phyloP scores from a whole-genome alignment of 2,888 invertebrate species.

The Anoncus sp. region DNA sequence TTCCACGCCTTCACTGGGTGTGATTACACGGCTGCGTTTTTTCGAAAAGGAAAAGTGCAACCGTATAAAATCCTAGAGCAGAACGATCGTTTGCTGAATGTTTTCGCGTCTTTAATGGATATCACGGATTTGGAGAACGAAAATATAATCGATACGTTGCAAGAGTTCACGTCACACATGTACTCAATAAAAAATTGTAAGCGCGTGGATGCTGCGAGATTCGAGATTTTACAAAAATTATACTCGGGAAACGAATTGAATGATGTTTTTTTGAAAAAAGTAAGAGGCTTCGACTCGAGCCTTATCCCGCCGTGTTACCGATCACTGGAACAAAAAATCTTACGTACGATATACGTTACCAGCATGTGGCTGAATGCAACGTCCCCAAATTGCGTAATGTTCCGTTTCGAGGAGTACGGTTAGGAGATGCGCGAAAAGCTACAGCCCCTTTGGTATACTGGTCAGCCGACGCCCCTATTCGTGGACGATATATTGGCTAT shows the following conservation, averaged over 20 bases:
- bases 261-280: slow-evolving; percentile 3
- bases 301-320: neutral
- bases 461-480: slow-evolving; percentile 10
- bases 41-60: no score
- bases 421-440: slow-evolving; percentile 7
- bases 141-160: no score
- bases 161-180: no score
- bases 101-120: no score
- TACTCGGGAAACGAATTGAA: neutral
- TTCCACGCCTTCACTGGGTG: no score
- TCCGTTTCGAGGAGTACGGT: slow-evolving; percentile 10
- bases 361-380: slow-evolving; percentile 13
- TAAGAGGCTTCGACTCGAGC: slow-evolving; percentile 7
- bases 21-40: no score
- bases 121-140: no score
- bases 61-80: no score
- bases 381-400: neutral
- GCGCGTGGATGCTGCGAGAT: no score
- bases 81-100: no score
- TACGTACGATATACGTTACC: slow-evolving; percentile 6
- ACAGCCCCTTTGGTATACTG: neutral
- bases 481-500: slow-evolving; percentile 22
- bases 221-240: slow-evolving; percentile 3
- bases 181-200: no score
- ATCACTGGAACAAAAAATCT: neutral